A percentile compares a stretch with the other conserved stretches of the same genome.
Evolutionary conservation across 2,888 invertebrate species (phyloP).

Genomic region (Drosophila nr. medialis): DNA sequence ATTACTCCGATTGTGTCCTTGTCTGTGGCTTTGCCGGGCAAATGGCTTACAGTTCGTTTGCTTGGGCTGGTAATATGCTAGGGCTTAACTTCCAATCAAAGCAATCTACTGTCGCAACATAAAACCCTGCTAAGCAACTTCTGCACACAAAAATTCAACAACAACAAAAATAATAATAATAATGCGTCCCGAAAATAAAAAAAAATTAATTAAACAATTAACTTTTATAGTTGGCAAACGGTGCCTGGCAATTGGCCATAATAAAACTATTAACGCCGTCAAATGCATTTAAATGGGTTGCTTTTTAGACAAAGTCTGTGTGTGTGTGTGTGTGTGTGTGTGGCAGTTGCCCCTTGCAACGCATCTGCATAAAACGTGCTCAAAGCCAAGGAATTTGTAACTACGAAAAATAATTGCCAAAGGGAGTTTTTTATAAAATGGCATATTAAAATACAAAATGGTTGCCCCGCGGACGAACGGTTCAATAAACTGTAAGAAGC

Average conservation of each 20-base stretch:
- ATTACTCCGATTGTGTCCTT: slow-evolving; percentile 56
- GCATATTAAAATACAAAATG: slow-evolving; percentile 35
- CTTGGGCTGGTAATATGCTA: slow-evolving; percentile 70
- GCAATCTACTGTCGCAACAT: slow-evolving; percentile 78
- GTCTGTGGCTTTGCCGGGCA: slow-evolving; percentile 34
- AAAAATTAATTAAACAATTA: slow-evolving; percentile 77
- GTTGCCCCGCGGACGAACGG: slow-evolving; percentile 34
- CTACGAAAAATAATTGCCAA: slow-evolving; percentile 63
- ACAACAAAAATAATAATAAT: neutral
- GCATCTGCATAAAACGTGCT: slow-evolving; percentile 17
- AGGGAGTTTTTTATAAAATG: slow-evolving; percentile 14
- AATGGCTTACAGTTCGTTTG: slow-evolving; percentile 81
- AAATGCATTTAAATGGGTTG: slow-evolving; percentile 76
- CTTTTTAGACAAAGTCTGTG: slow-evolving; percentile 44
- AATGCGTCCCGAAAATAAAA: slow-evolving; percentile 44
- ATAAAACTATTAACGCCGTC: slow-evolving; percentile 71
- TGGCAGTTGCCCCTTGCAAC: slow-evolving; percentile 20
- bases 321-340: slow-evolving; percentile 48
- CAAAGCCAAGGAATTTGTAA: slow-evolving; percentile 27
- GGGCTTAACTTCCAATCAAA: slow-evolving; percentile 84
- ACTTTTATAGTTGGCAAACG: slow-evolving; percentile 49
- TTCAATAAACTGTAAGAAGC: slow-evolving; percentile 69
- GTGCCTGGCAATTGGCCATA: slow-evolving; percentile 43
- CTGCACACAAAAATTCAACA: neutral
- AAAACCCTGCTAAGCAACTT: slow-evolving; percentile 55